phyloP scores from a whole-genome alignment of 1,140 invertebrate species.

The Ceratina japonica region DNA sequence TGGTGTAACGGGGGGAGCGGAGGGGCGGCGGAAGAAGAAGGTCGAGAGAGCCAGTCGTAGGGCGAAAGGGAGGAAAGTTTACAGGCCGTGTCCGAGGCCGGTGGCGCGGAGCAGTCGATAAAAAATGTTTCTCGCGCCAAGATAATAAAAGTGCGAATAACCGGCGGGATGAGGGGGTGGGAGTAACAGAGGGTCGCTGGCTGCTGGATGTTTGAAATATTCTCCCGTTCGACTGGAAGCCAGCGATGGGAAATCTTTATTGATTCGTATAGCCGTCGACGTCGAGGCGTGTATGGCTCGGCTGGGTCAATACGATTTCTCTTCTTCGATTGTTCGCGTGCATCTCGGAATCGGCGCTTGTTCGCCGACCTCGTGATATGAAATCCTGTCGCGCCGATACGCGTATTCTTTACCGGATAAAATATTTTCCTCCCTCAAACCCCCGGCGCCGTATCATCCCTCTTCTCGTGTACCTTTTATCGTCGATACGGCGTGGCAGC shows the following conservation, averaged over 20 bases:
- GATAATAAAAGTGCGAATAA: conserved; percentile 67
- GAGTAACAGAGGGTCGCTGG: conserved; percentile 34
- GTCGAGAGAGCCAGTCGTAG: conserved; percentile 33
- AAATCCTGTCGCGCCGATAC: conserved; percentile 16
- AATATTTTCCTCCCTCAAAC: too few species aligned
- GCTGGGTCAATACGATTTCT: conserved; percentile 71
- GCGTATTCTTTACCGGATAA: too few species aligned
- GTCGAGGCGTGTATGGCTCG: conserved; percentile 66
- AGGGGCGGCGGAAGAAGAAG: background rate
- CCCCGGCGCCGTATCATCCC: too few species aligned
- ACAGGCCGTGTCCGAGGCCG: conserved; percentile 60
- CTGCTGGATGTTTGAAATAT: conserved; percentile 75
- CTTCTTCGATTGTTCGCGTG: conserved; percentile 38
- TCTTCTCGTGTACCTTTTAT: too few species aligned
- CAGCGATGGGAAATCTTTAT: conserved; percentile 76
- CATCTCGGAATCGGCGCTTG: conserved; percentile 10
- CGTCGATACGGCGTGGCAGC: too few species aligned
- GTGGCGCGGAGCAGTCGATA: conserved; percentile 64
- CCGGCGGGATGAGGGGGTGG: conserved; percentile 21
- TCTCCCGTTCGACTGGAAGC: conserved; percentile 63
- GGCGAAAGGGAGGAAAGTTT: conserved; percentile 60
- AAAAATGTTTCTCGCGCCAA: conserved; percentile 68
- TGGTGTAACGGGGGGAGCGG: background rate
- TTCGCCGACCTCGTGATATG: conserved; percentile 25
- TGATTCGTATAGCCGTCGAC: conserved; percentile 71